These are phyloP conservation scores for Oncorhynchus mykiss DNA, from an alignment of 2,113 vertebrate species.

Conservation along the genomic window DNA sequence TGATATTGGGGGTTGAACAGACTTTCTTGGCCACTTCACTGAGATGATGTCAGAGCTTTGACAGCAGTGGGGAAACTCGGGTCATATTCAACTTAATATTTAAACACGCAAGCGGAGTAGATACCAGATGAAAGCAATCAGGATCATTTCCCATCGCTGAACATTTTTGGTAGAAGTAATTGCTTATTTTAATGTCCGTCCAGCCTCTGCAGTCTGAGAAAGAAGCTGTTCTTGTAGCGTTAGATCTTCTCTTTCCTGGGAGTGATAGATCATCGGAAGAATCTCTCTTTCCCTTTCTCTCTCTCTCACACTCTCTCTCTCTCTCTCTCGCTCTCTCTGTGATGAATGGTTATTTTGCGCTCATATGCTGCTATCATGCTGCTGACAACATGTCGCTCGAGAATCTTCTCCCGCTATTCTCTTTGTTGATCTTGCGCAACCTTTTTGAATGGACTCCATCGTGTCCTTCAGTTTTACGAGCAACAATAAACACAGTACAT, in stretches of 20 bases:
- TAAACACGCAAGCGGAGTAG: constrained; percentile 17
- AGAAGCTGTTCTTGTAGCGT: background rate
- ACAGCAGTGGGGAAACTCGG: constrained; percentile 16
- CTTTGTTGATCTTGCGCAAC: no score
- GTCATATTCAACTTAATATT: constrained; percentile 41
- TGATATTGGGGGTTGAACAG: constrained; percentile 14
- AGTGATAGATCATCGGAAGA: background rate
- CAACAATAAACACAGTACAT: no score
- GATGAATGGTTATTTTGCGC: no score
- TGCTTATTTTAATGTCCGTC: background rate
- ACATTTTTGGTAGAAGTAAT: background rate
- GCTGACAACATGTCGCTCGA: no score
- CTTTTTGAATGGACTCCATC: no score
- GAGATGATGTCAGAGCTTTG: constrained; percentile 32
- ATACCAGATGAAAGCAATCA: constrained; percentile 29
- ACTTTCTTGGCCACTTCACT: constrained; percentile 29
- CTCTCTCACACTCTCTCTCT: no score
- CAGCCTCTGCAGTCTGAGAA: background rate
- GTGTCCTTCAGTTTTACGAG: no score
- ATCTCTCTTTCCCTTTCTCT: background rate
- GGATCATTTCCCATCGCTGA: constrained; percentile 4
- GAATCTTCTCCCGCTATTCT: no score
- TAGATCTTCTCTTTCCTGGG: no score
- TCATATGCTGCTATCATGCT: no score
- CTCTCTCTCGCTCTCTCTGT: no score